A percentile compares a stretch with the other conserved stretches of the same genome.
Conservation (phyloP, 2,113 vertebrate species). For the Scophthalmus maximus region DNA sequence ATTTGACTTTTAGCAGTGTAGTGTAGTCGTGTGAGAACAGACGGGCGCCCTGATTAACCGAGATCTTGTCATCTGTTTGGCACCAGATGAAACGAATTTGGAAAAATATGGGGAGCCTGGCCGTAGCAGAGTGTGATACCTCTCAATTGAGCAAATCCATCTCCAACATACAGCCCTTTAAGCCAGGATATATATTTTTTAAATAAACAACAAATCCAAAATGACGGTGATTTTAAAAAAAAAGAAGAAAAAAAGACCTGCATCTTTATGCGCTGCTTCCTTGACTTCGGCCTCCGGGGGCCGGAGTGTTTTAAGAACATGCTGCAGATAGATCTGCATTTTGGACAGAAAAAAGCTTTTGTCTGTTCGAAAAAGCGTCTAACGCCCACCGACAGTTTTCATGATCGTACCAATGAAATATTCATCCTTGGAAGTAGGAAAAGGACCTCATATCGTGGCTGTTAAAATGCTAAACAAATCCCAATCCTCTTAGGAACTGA, state of each 20-base stretch:
- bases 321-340: no score
- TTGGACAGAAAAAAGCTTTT: not conserved
- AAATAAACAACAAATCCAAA: no score
- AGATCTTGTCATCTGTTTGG: constrained; percentile 35
- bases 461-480: constrained; percentile 48
- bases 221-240: not conserved
- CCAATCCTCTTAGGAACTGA: constrained; percentile 37
- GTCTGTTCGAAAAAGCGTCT: no score
- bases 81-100: constrained; percentile 30
- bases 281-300: no score
- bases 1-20: no score
- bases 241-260: no score
- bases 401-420: constrained; percentile 2
- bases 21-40: no score
- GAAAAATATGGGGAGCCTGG: not conserved
- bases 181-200: not conserved
- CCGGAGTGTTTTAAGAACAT: constrained; percentile 6
- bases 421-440: not conserved
- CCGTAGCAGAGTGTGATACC: not conserved
- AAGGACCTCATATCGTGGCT: constrained; percentile 7
- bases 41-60: no score
- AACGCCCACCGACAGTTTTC: constrained; percentile 8
- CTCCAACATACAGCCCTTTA: not conserved
- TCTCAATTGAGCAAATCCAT: not conserved
- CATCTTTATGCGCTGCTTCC: not conserved